Evolutionary conservation across 35 echinoderm and acorn worm species (phyloP).

Genomic region (Acanthaster planci): DNA sequence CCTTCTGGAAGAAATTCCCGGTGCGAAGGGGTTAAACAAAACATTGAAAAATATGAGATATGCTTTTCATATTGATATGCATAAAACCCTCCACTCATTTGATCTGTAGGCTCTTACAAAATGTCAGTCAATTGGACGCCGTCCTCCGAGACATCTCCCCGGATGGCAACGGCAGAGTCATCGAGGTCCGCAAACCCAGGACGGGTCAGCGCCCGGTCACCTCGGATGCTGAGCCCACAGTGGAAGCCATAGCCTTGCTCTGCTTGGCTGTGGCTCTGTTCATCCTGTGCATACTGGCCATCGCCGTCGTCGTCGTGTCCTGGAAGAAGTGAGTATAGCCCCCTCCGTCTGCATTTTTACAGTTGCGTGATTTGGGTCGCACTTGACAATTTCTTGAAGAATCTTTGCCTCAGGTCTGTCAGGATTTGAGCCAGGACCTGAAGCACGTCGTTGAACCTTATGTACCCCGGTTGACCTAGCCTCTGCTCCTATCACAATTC

Average conservation of each 20-base stretch:
- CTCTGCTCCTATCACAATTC: no score
- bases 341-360: not conserved
- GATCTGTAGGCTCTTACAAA: not conserved
- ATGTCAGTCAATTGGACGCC: not conserved
- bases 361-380: no score
- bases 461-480: no score
- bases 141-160: not conserved
- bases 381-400: no score
- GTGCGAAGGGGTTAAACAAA: no score
- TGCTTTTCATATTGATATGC: no score
- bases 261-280: constrained; percentile 54
- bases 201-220: not conserved
- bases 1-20: no score
- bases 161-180: constrained; percentile 12
- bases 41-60: no score
- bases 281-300: constrained; percentile 44
- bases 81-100: no score
- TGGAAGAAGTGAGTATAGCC: constrained; percentile 62
- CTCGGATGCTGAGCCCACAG: constrained; percentile 14
- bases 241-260: constrained; percentile 59
- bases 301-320: constrained; percentile 47
- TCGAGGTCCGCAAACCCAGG: not conserved
- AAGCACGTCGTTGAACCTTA: no score
- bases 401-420: no score
- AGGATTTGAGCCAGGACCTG: no score